Base-by-base conservation (phyloP, 2,797 vertebrate genomes). In the Capromys pilorides region DNA sequence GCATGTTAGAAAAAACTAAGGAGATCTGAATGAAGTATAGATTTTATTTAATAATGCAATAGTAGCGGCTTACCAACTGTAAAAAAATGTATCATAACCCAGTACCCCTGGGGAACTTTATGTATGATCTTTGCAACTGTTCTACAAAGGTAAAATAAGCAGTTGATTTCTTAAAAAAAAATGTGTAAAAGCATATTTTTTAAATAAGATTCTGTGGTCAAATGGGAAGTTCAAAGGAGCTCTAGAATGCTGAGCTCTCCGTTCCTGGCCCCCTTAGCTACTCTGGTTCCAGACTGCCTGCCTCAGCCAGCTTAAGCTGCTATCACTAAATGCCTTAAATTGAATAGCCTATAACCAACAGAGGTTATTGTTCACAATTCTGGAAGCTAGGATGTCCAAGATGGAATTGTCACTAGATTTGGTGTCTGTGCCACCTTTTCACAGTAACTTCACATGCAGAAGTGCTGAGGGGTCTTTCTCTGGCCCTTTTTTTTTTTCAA, bases 81-180 rank as follows among this genome's bases (percentile, higher is more conserved):
- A 87, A 49, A 33, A 94, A 45, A 61, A 62, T 36, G 10, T 36
- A 78, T 51, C 54, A 19, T 2, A 41, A 57, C 39, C 4, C 21
- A 2, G 57, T 69, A 77, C n/a, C 18, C 5, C 49, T 22, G 49
- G 36, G 36, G 39, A 45, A 79, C 36, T 51, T 66, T 33, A 11
- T 36, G 21, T 6, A 67, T 28, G 18, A 57, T 66, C 61, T 90
- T 45, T 3, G 11, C 26, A 77, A 64, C 57, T 88, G 78, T 57
- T 80, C 67, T 84, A 1, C 18, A 95, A 73, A 80, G 10, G 28
- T 86, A 59, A 84, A 89, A 67, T 45, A 77, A 94, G 91, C 12
- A 49, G 24, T n/a, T 49, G 78, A 31, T 57, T 78, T 85, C 22
- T 85, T 0, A 62, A 61, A 91, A 90, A 41, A 39, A 67, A 89